Percentiles rank a stretch among this genome's conserved stretches.
Evolutionary conservation across 2,888 invertebrate species (phyloP).

Genomic region (Melikaiella ostensackeni): DNA sequence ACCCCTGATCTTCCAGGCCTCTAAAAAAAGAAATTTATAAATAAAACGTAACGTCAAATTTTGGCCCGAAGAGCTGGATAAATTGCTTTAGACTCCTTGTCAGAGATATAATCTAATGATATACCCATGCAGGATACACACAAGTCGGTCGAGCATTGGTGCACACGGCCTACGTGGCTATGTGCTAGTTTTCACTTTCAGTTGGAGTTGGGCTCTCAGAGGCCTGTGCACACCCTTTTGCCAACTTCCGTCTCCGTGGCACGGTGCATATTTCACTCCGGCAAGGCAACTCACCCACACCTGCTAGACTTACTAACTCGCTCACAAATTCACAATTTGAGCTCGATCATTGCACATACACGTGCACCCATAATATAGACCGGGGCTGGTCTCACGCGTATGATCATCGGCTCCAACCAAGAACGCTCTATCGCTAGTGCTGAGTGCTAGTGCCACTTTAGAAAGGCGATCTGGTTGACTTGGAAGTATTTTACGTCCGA

Average conservation of each 20-base stretch:
- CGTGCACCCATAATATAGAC: conserved; percentile 42
- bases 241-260: conserved; percentile 64
- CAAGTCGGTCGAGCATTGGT: conserved; percentile 47
- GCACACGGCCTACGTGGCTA: conserved; percentile 54
- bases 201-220: conserved; percentile 37
- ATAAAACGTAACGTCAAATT: conserved; percentile 26
- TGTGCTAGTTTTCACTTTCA: conserved; percentile 66
- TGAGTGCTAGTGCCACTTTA: conserved; percentile 59
- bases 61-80: conserved; percentile 29
- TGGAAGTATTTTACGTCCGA: conserved; percentile 59
- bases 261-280: conserved; percentile 52
- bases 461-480: conserved; percentile 67
- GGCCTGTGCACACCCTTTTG: conserved; percentile 56
- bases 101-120: conserved; percentile 55
- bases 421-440: not conserved
- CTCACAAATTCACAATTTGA: conserved; percentile 10
- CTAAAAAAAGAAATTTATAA: no score
- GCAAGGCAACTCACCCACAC: conserved; percentile 57
- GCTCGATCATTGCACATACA: conserved; percentile 11
- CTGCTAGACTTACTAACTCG: conserved; percentile 42
- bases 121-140: conserved; percentile 50
- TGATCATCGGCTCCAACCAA: conserved; percentile 42
- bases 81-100: conserved; percentile 34
- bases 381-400: conserved; percentile 48
- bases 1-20: no score